These are phyloP conservation scores for Chrysaora quinquecirrha DNA, from an alignment of 30 jellyfish, hydroid and myxozoan genomes.

Conservation along the genomic window DNA sequence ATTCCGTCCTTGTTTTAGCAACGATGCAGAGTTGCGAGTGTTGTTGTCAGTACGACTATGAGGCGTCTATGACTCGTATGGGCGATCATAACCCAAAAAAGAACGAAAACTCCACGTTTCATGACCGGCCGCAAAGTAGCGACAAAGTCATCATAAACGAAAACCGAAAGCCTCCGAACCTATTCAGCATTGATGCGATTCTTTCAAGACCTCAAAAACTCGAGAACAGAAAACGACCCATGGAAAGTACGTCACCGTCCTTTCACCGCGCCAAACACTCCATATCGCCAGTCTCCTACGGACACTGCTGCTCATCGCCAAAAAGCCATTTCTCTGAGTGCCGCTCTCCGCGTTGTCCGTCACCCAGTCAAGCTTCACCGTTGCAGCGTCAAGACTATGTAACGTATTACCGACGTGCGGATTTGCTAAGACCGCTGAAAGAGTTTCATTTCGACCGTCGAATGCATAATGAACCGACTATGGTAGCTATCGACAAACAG, in stretches of 20 bases:
- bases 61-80: not conserved
- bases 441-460: conserved; percentile 23
- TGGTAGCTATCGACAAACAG: conserved; percentile 50
- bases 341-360: not conserved
- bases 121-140: not conserved
- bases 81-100: not conserved
- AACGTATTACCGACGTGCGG: conserved; percentile 26
- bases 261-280: conserved; percentile 6
- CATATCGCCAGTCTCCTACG: not conserved
- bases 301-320: not conserved
- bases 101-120: conserved; percentile 1
- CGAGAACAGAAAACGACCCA: not conserved
- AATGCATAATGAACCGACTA: conserved; percentile 30
- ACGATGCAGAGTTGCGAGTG: conserved; percentile 55
- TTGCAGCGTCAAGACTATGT: conserved; percentile 21
- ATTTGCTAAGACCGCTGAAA: conserved; percentile 6
- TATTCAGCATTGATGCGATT: conserved; percentile 64
- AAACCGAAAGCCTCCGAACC: not conserved
- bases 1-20: too few relatives aligned
- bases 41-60: conserved; percentile 24
- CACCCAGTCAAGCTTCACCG: conserved; percentile 1
- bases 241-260: not conserved
- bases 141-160: not conserved
- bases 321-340: not conserved
- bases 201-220: conserved; percentile 33